Evolutionary conservation across 2,888 invertebrate genomes (phyloP), one percentile per base, ranked within the genome.

Genomic region (Dynastes tityus): DNA sequence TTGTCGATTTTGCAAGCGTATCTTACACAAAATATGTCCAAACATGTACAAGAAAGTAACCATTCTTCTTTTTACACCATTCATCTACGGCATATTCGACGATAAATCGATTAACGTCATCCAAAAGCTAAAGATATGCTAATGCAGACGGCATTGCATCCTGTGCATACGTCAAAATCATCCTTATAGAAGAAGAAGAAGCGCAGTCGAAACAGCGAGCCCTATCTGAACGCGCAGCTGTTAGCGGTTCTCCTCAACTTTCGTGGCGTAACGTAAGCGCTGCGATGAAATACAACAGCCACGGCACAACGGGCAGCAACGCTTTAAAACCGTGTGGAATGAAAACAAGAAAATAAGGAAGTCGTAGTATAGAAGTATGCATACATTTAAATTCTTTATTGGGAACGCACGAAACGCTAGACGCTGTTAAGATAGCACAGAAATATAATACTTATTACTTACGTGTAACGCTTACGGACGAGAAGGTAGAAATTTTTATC

Each of bases 301-400:
- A 67, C 45, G 49, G 11, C 49, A 67, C 67, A 67, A 67, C 67
- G 53, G 37, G 29, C 22, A 27, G 49, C 49, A 37, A 55, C 55
- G 55, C 53, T 71, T 71, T 55, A 71, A 55, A 71, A 49, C 37
- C 4, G 55, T 4, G 53, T 37, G 71, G 71, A 55, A 55, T 71
- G 71, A 32, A 71, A 71, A 71, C 71, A 55, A 71, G 71, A 71
- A 71, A 71, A 71, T 71, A 71, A 71, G 71, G 71, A 71, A 71
- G 71, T 71, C 55, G 71, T 71, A n/a, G 29, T 11, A 2, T 40
- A 71, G 71, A 71, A 55, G 71, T 71, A 71, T 71, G 71, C 55
- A 53, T 67, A 71, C 55, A 71, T 71, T 53, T 71, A 71, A 71
- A 71, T 71, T 53, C 55, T 55, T 71, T 71, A 71, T 71, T 71